Evolutionary conservation across 2,888 invertebrate genomes (phyloP).

Genomic region (Notodonta dromedarius): DNA sequence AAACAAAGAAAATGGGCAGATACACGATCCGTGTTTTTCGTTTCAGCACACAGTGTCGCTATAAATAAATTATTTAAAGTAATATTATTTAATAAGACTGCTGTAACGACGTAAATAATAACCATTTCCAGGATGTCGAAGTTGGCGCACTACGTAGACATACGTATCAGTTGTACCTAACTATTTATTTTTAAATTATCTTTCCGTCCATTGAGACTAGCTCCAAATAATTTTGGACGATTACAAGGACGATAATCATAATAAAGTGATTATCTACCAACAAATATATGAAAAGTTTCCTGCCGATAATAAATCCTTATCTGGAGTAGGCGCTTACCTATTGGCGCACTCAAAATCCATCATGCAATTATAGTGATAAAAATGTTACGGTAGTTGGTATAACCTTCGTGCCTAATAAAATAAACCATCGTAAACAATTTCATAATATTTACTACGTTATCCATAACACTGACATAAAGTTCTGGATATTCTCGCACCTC

Average conservation of each 20-base stretch:
- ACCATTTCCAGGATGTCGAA: neutral
- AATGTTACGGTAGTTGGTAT: constrained; percentile 54
- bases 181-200: neutral
- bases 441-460: constrained; percentile 22
- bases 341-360: constrained; percentile 50
- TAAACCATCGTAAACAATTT: constrained; percentile 26
- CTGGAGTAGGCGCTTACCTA: constrained; percentile 44
- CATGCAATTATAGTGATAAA: constrained; percentile 60
- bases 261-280: constrained; percentile 36
- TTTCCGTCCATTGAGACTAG: neutral
- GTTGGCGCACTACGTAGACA: neutral
- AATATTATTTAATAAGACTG: neutral
- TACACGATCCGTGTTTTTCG: neutral
- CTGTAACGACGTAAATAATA: neutral
- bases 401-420: constrained; percentile 43
- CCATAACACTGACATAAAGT: neutral
- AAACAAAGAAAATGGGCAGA: neutral
- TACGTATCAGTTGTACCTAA: neutral
- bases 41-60: neutral
- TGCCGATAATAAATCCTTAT: constrained; percentile 56
- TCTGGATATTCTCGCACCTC: neutral
- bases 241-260: constrained; percentile 17
- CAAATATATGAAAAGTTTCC: constrained; percentile 49
- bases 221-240: constrained; percentile 8
- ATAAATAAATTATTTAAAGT: no score